Evolutionary conservation across 2,888 invertebrate species (phyloP), one percentile per base, ranked within the genome.

Genomic region (Tipula helvola): DNA sequence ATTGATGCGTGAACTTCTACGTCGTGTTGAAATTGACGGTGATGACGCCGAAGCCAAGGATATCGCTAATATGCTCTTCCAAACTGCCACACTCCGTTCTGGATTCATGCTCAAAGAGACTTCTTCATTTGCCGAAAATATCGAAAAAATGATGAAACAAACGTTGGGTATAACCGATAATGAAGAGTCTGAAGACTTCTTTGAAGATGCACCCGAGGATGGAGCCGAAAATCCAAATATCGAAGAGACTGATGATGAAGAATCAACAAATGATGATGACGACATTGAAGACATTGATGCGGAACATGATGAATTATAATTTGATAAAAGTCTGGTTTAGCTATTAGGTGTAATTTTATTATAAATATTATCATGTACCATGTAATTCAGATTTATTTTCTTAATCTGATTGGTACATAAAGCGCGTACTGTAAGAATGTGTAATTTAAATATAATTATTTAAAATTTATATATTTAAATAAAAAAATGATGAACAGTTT

Each of bases 81-180:
- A 96, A 90, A 97, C 97, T 12, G 98, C 99, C 10, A 98, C 98
- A 1, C 92, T 99, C 86, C 93, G 98, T 87, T 98, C 99, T 4
- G 99, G 99, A n/a, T 99, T 95, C 92, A 95, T 96, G 95, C 93
- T 99, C 87, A 93, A 93, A 88, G 97, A 98, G 90, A 96, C 97
- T 0, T 93, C 95, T 3, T 95, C 95, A 88, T 99, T 99, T 92
- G 98, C 99, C 0, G 95, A 95, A 86, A 94, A 96, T 88, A 96
- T 99, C 87, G 99, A 99, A 91, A 92, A 92, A 87, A 96, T 99
- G 95, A 95, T 99, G 95, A 93, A 95, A 89, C 94, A 94, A 89
- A 93, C 95, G 16, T 92, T 98, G 18, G 97, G 97, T 28, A 93
- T 97, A 88, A 93, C 96, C 71, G 90, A 95, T 86, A 96, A 95